A percentile compares a stretch with the other conserved stretches of the same genome.
phyloP scores from a whole-genome alignment of 1,140 invertebrate species.

The Daktulosphaira vitifoliae region DNA sequence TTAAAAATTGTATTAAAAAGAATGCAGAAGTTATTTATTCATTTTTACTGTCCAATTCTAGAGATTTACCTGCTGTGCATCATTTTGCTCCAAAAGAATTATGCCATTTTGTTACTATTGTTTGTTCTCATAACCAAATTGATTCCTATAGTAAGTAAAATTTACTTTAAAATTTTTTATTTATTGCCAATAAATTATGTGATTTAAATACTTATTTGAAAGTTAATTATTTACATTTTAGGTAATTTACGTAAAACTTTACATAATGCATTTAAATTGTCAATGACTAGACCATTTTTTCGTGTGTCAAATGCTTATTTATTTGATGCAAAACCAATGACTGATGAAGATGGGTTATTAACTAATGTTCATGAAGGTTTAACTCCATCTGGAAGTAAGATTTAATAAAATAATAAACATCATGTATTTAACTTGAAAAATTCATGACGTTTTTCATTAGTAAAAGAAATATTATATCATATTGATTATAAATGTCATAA shows the following conservation, averaged over 20 bases:
- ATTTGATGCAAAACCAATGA: conserved; percentile 2
- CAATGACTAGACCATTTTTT: conserved; percentile 12
- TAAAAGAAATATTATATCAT: too few relatives aligned
- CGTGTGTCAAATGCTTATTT: conserved; percentile 27
- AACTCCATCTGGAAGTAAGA: conserved; percentile 32
- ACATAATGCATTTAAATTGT: conserved; percentile 17
- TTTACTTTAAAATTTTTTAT: too few relatives aligned
- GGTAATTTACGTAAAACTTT: conserved; percentile 28
- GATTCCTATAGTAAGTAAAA: conserved; percentile 22
- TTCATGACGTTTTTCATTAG: not conserved
- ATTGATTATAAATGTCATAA: too few relatives aligned
- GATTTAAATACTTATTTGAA: too few relatives aligned
- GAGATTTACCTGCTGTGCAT: conserved; percentile 14
- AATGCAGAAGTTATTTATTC: conserved; percentile 13
- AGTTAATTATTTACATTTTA: too few relatives aligned
- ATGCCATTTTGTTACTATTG: conserved; percentile 24
- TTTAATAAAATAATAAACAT: not conserved
- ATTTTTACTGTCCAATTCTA: conserved; percentile 12
- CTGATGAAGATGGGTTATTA: conserved; percentile 22
- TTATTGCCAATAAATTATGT: too few relatives aligned
- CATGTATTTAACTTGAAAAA: not conserved
- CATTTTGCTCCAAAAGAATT: conserved; percentile 16
- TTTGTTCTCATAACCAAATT: conserved; percentile 26
- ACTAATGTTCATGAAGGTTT: conserved; percentile 35
- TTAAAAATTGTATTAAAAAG: conserved; percentile 7